A percentile compares a stretch with the other conserved stretches of the same genome.
phyloP scores from a whole-genome alignment of 2,113 vertebrate species.

The Petrocephalus zakoni region DNA sequence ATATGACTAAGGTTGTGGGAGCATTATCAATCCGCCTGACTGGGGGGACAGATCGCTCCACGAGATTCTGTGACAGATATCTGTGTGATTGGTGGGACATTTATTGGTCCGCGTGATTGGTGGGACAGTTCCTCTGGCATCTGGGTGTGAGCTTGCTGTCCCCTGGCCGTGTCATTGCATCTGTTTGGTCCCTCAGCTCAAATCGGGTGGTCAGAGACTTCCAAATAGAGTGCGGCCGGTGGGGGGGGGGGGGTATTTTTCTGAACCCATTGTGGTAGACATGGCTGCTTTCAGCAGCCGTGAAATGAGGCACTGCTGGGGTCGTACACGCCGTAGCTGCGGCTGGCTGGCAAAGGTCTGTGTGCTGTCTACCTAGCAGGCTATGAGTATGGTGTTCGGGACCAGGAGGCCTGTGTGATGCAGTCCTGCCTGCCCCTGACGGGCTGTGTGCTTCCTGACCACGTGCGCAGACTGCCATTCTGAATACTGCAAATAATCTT shows the following conservation, averaged over 20 bases:
- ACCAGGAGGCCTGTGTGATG: no score
- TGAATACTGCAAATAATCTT: not conserved
- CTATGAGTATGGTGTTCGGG: not conserved
- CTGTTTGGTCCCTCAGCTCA: not conserved
- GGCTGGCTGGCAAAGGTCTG: no score
- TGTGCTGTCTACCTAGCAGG: not conserved
- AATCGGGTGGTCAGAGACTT: not conserved
- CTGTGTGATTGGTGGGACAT: not conserved
- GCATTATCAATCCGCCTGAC: not conserved
- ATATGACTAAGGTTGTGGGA: not conserved
- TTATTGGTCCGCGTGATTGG: not conserved
- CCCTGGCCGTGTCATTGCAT: not conserved
- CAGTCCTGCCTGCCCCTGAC: not conserved
- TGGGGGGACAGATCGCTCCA: not conserved
- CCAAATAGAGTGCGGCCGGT: not conserved
- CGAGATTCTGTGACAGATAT: no score
- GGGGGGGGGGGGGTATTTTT: not conserved
- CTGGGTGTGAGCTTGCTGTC: not conserved
- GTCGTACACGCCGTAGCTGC: not conserved
- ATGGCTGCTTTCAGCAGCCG: not conserved
- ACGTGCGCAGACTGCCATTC: not conserved
- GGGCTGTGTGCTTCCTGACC: not conserved
- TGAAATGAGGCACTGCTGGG: not conserved
- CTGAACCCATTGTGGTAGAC: constrained; percentile 8
- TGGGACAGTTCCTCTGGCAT: not conserved